phyloP scores from a whole-genome alignment of 1,140 invertebrate genomes.

The Aporrectodea caliginosa region DNA sequence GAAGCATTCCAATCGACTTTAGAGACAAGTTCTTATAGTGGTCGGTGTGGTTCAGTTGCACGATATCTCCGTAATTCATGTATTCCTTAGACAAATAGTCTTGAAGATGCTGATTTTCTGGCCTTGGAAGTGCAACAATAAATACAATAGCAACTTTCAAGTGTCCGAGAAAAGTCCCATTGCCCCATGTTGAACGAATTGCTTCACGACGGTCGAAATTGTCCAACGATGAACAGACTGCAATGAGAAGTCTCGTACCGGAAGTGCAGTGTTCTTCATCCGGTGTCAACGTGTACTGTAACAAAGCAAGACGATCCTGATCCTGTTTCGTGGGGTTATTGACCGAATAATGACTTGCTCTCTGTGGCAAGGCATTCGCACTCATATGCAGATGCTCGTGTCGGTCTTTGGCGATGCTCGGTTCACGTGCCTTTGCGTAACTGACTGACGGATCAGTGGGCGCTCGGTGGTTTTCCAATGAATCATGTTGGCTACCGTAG shows the following conservation, averaged over 20 bases:
- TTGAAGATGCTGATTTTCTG: background rate
- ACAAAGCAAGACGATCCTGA: too few species aligned
- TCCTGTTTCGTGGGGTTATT: too few species aligned
- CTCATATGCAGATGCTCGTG: too few species aligned
- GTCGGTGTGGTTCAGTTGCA: constrained; percentile 5
- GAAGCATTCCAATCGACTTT: constrained; percentile 1
- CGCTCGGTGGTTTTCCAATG: too few species aligned
- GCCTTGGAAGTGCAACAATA: background rate
- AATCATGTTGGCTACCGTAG: too few species aligned
- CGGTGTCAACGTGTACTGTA: background rate
- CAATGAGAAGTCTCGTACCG: constrained; percentile 4
- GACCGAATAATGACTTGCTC: too few species aligned
- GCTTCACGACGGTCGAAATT: background rate
- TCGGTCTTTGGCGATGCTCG: too few species aligned
- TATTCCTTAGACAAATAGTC: background rate
- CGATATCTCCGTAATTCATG: background rate
- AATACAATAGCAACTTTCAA: background rate
- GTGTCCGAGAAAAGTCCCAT: background rate
- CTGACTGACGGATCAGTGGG: too few species aligned
- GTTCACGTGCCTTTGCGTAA: too few species aligned
- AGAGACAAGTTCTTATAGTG: constrained; percentile 6
- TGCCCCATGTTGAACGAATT: constrained; percentile 5
- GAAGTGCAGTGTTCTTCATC: background rate
- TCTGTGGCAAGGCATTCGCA: too few species aligned
- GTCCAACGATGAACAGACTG: background rate